Base-by-base conservation (phyloP, 2,888 invertebrate genomes). In the Tanypteryx hageni region DNA sequence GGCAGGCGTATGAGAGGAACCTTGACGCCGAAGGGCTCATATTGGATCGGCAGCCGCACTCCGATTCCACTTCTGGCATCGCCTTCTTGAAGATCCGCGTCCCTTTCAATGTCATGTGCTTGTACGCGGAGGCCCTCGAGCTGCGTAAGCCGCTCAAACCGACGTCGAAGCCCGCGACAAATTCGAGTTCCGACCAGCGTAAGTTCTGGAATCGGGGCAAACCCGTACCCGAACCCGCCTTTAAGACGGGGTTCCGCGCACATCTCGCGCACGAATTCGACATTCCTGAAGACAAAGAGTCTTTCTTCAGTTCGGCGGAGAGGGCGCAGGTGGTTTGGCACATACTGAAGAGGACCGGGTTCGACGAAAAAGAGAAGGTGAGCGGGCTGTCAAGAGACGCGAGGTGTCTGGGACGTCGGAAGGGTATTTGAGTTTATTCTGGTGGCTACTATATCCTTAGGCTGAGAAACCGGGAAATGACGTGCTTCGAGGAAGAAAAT, bases 271-370 rank as follows among this genome's bases (percentile, higher is more conserved):
- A 89, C 11, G 44, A 64, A 10, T 89, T 89, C 18, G 44, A 64
- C 11, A 64, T 44, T 68, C 64, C 89, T 8, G 64, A 98, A 95
- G 98, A 99, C 94, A 96, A 98, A 64, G 97, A 98, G 93, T 97
- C 98, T 0, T 97, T 97, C 86, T 99, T 97, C 94, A 98, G 98
- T 0, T 97, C 98, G 64, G 98, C 98, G 0, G 99, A 99, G 94
- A 96, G 99, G 92, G 98, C 98, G 93, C 95, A 98, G 58, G 97
- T 98, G 94, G 98, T 98, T 0, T 98, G 98, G 98, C 98, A 99
- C 94, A 98, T 99, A 93, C 95, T 99, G n/a, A 95, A 98, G 16
- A 95, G 98, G 93, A 97, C 97, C 8, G 97, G 97, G 94, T 99
- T 97, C 95, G 98, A 98, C 94, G 97, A 97, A 92, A 13, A 76